A percentile compares a stretch with the other conserved stretches of the same genome.
phyloP scores from a whole-genome alignment of 2,888 invertebrate genomes.

The Xestia xanthographa region DNA sequence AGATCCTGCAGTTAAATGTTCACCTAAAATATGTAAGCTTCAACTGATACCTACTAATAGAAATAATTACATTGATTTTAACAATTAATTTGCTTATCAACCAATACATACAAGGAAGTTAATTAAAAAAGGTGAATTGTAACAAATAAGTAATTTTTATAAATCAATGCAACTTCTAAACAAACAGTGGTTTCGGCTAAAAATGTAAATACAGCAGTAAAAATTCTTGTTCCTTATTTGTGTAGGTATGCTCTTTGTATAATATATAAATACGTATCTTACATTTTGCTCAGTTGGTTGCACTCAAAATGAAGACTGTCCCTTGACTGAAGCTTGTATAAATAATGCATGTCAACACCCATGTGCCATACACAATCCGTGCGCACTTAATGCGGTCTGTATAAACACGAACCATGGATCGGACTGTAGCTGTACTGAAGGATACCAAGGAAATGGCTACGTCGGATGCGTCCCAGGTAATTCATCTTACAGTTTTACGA shows the following conservation, averaged over 20 bases:
- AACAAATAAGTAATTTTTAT: background rate
- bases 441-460: conserved; percentile 96
- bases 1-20: conserved; percentile 95
- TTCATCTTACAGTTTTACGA: background rate
- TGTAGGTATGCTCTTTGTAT: conserved; percentile 59
- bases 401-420: conserved; percentile 96
- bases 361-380: conserved; percentile 96
- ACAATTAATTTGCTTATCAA: conserved; percentile 40
- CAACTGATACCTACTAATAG: conserved; percentile 73
- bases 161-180: conserved; percentile 8
- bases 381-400: conserved; percentile 95
- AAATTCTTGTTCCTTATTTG: conserved; percentile 1
- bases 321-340: conserved; percentile 96
- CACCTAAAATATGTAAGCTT: conserved; percentile 94
- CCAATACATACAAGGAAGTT: conserved; percentile 3
- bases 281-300: conserved; percentile 94
- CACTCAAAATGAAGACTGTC: conserved; percentile 96
- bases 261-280: conserved; percentile 74
- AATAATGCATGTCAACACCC: conserved; percentile 96
- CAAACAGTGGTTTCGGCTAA: conserved; percentile 44
- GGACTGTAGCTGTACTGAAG: conserved; percentile 96
- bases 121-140: conserved; percentile 30
- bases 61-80: conserved; percentile 51
- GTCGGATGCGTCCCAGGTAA: conserved; percentile 95
- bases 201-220: conserved; percentile 27